These are phyloP conservation scores for Thunnus albacares DNA, from an alignment of 2,797 vertebrate genomes.

Conservation along the genomic window DNA sequence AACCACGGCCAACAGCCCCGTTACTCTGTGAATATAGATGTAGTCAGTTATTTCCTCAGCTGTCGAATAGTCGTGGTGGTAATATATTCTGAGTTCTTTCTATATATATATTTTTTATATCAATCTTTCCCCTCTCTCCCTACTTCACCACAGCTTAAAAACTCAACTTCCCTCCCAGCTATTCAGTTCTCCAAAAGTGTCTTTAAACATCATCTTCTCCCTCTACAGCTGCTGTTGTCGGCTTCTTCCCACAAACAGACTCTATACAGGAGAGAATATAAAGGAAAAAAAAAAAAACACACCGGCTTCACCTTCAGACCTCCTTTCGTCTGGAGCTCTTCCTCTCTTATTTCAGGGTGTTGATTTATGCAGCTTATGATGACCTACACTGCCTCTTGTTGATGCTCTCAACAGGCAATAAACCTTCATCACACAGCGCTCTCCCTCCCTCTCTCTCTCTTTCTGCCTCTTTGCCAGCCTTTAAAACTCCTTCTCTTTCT, in stretches of 20 bases:
- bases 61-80: not conserved
- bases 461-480: not conserved
- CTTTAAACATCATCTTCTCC: not conserved
- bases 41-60: not conserved
- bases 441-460: not conserved
- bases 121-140: not conserved
- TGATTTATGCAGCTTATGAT: not conserved
- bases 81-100: not conserved
- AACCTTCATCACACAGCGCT: not conserved
- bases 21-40: constrained; percentile 4
- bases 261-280: not conserved
- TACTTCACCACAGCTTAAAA: constrained; percentile 1
- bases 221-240: too few species aligned
- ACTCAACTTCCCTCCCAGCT: not conserved
- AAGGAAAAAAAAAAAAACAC: not conserved
- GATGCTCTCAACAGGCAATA: not conserved
- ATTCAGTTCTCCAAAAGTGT: not conserved
- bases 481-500: not conserved
- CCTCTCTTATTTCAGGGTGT: not conserved
- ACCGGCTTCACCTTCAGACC: constrained; percentile 1
- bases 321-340: not conserved
- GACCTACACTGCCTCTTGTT: not conserved
- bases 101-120: not conserved
- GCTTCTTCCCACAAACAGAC: not conserved
- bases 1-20: not conserved